Conservation (phyloP, 2,888 invertebrate species). For the Phyto melanocephala region DNA sequence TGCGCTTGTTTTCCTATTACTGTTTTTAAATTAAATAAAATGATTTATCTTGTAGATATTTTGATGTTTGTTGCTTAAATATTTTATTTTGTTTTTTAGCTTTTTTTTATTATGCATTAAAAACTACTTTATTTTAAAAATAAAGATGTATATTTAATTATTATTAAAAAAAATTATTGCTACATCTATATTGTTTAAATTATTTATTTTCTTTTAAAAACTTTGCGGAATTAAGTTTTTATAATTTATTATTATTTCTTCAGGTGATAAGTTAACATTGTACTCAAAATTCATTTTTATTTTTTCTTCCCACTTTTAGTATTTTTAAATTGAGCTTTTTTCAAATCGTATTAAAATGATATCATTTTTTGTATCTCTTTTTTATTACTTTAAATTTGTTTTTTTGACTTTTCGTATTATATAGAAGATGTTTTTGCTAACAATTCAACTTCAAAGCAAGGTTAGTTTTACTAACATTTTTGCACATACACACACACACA, state of each 20-base stretch:
- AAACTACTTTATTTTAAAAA: too few relatives aligned
- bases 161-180: too few relatives aligned
- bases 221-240: neutral
- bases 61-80: conserved; percentile 30
- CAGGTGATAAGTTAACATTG: too few relatives aligned
- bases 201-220: neutral
- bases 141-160: too few relatives aligned
- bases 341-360: conserved; percentile 45
- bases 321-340: conserved; percentile 3
- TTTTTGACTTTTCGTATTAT: conserved; percentile 20
- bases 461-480: conserved; percentile 52
- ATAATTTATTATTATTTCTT: too few relatives aligned
- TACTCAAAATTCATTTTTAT: neutral
- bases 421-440: conserved; percentile 20
- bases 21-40: too few relatives aligned
- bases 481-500: conserved; percentile 44
- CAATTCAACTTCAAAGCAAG: conserved; percentile 56
- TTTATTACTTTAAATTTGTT: neutral
- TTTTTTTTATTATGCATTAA: neutral
- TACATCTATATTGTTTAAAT: too few relatives aligned
- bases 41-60: too few relatives aligned
- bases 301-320: neutral
- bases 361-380: conserved; percentile 42
- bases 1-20: too few relatives aligned
- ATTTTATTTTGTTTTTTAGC: conserved; percentile 19